phyloP scores from a whole-genome alignment of 2,888 invertebrate species.

The Amorpha juglandis region DNA sequence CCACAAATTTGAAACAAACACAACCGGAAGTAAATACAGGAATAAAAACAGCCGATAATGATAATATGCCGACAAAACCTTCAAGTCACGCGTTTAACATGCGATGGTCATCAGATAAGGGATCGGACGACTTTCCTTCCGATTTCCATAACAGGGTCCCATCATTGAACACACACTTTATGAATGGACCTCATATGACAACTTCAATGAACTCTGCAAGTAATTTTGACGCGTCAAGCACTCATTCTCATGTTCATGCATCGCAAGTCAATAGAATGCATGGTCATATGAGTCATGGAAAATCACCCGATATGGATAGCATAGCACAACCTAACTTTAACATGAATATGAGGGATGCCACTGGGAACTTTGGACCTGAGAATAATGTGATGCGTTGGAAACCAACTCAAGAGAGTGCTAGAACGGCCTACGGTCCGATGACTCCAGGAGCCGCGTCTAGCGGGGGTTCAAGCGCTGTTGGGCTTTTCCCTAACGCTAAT shows the following conservation, averaged over 20 bases:
- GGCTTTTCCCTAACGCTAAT: constrained; percentile 72
- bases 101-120: constrained; percentile 10
- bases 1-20: constrained; percentile 7
- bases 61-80: constrained; percentile 27
- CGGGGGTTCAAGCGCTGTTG: constrained; percentile 55
- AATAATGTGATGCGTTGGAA: constrained; percentile 54
- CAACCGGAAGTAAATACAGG: constrained; percentile 25
- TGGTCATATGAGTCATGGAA: constrained; percentile 45
- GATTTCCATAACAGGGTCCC: constrained; percentile 10
- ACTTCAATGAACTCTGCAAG: constrained; percentile 27
- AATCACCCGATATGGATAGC: constrained; percentile 54
- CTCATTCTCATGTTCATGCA: constrained; percentile 10
- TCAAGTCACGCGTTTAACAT: background rate
- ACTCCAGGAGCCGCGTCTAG: constrained; percentile 35
- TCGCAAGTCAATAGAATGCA: constrained; percentile 9
- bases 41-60: constrained; percentile 34
- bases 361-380: constrained; percentile 46
- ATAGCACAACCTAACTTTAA: constrained; percentile 42
- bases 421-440: constrained; percentile 54
- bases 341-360: constrained; percentile 50
- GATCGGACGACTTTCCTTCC: background rate
- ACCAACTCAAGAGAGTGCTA: constrained; percentile 52
- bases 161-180: background rate
- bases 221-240: constrained; percentile 26
- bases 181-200: constrained; percentile 12